A percentile compares a stretch with the other conserved stretches of the same genome.
phyloP scores from a whole-genome alignment of 2,888 invertebrate species.

The Laothoe populi region DNA sequence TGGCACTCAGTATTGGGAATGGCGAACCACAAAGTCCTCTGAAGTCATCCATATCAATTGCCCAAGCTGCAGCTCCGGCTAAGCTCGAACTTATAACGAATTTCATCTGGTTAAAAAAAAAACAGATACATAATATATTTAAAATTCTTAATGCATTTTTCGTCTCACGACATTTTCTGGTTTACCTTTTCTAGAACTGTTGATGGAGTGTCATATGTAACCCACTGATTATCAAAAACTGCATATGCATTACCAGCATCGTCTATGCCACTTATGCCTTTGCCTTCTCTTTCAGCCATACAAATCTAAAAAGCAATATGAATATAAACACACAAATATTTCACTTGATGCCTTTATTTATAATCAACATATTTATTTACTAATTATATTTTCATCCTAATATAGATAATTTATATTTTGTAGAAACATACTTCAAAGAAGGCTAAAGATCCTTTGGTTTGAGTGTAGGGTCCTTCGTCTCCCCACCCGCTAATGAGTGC shows the following conservation, averaged over 20 bases:
- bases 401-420: too few species aligned
- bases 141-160: not conserved
- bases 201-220: slow-evolving; percentile 89
- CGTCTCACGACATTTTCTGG: not conserved
- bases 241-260: slow-evolving; percentile 87
- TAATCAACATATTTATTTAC: too few species aligned
- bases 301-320: slow-evolving; percentile 72
- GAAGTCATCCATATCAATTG: slow-evolving; percentile 92
- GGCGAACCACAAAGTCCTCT: slow-evolving; percentile 89
- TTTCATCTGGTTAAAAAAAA: slow-evolving; percentile 78
- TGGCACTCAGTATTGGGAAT: slow-evolving; percentile 88
- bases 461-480: slow-evolving; percentile 87
- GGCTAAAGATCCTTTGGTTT: slow-evolving; percentile 87
- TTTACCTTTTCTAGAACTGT: slow-evolving; percentile 87
- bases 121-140: not conserved
- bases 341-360: too few species aligned
- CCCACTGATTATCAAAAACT: slow-evolving; percentile 91
- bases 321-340: too few species aligned
- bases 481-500: slow-evolving; percentile 86
- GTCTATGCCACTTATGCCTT: slow-evolving; percentile 83
- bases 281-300: slow-evolving; percentile 83
- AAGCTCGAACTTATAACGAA: slow-evolving; percentile 86
- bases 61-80: slow-evolving; percentile 89
- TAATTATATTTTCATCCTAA: too few species aligned
- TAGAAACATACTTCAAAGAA: slow-evolving; percentile 87